These are phyloP conservation scores for Gadus chalcogrammus DNA, from an alignment of 2,113 vertebrate genomes.

Conservation along the genomic window DNA sequence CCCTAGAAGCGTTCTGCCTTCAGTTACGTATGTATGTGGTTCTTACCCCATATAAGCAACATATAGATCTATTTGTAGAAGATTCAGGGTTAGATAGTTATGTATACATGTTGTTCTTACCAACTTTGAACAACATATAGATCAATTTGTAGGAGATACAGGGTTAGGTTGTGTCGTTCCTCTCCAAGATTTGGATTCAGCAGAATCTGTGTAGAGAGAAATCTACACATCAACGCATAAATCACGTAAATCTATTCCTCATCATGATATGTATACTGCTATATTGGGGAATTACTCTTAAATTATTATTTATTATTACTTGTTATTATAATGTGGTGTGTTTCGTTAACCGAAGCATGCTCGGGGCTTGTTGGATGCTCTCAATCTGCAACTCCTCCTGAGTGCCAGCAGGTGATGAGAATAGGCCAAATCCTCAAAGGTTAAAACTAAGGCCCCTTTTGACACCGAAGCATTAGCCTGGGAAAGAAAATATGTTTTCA, in stretches of 20 bases:
- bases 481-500: too few relatives aligned
- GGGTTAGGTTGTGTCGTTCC: conserved; percentile 51
- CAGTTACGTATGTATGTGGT: too few relatives aligned
- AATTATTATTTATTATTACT: too few relatives aligned
- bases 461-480: too few relatives aligned
- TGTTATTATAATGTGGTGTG: not conserved
- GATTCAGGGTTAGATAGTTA: conserved; percentile 62
- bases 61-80: conserved; percentile 23
- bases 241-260: not conserved
- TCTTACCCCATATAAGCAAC: too few relatives aligned
- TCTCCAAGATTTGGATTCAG: conserved; percentile 40
- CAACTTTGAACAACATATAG: too few relatives aligned
- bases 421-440: too few relatives aligned
- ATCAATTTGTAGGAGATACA: conserved; percentile 48
- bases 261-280: not conserved
- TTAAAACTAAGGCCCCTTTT: too few relatives aligned
- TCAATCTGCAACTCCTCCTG: too few relatives aligned
- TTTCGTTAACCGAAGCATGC: not conserved
- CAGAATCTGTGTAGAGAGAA: conserved; percentile 25
- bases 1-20: conserved; percentile 26
- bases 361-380: not conserved
- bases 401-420: too few relatives aligned
- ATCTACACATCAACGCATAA: conserved; percentile 12
- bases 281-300: not conserved
- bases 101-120: conserved; percentile 51